phyloP scores from a whole-genome alignment of 2,113 vertebrate genomes.

The Amphiprion ocellaris region DNA sequence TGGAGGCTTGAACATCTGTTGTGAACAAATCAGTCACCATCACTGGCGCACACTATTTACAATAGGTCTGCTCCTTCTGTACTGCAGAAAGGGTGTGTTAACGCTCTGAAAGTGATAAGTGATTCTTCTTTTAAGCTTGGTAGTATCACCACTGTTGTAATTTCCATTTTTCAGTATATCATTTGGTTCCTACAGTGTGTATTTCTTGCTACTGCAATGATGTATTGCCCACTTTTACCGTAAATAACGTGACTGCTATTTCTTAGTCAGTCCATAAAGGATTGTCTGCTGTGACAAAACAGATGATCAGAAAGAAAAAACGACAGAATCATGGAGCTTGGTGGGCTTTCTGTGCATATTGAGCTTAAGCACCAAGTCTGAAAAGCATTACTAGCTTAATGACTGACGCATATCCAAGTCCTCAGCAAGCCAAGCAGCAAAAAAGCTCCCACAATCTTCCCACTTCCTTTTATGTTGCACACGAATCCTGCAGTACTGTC shows the following conservation, averaged over 20 bases:
- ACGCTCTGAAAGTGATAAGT: neutral
- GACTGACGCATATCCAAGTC: conserved; percentile 39
- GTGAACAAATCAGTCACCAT: conserved; percentile 69
- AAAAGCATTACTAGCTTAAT: conserved; percentile 27
- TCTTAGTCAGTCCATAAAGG: neutral
- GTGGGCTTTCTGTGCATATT: conserved; percentile 34
- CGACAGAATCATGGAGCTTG: neutral
- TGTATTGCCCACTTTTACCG: neutral
- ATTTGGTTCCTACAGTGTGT: neutral
- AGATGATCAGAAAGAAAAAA: conserved; percentile 1
- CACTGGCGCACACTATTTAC: conserved; percentile 41
- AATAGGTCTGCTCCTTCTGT: conserved; percentile 27
- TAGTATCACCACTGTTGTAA: neutral
- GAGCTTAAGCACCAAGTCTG: conserved; percentile 31
- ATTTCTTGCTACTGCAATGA: neutral
- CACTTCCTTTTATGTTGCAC: conserved; percentile 20
- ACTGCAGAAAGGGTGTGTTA: neutral
- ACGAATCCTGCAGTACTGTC: neutral
- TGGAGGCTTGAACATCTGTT: conserved; percentile 72
- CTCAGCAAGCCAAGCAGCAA: conserved; percentile 22
- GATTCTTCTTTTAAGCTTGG: neutral
- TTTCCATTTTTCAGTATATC: neutral
- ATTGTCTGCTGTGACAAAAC: conserved; percentile 2
- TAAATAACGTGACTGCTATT: conserved; percentile 1
- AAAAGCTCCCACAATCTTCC: conserved; percentile 20